Base-by-base conservation (phyloP, 30 jellyfish, hydroid and myxozoan species). In the Hydractinia echinata region DNA sequence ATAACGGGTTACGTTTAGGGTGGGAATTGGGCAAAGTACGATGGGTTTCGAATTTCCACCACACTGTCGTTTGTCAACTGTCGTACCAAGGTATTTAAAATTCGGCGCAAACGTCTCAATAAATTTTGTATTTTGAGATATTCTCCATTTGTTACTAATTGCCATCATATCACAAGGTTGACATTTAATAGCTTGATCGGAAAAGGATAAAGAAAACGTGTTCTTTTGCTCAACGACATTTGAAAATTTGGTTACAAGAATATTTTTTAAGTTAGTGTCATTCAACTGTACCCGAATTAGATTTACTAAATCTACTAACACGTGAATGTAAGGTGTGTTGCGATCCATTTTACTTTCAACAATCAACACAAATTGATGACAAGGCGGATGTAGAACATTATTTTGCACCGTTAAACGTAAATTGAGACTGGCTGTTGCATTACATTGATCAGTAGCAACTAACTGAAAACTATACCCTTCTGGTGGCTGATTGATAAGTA, bases 251-350 rank as follows among this genome's bases (percentile, higher is more conserved):
- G 81, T 20, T 71, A 20, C 13, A 71, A 71, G 60, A 19, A 71
- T 20, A 10, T 71, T 30, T 71, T 71, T 52, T 6, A 71, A 15
- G 10, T 71, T 71, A 20, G 81, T 50, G 61, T 71, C 81, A 15
- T 71, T 71, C 30, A 71, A 71, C 51, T 71, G 81, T 19, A 52
- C 15, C 18, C 60, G 10, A 5, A 77, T 54, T 10, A 54, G 55
- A 54, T 77, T 54, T 10, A 77, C 53, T 53, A 77, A 14, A 53
- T 77, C 85, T 6, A 51, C 49, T 0, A 77, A 61, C 18, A 77
- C 53, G 79, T 77, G 82, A 10, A 58, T 77, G 21, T 4, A 53
- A 53, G 85, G 85, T 54, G 81, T 77, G 8, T 54, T 58, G 53
- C 18, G 60, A 71, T 53, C 79, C 85, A 66, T 50, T 11, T 54